Percentiles rank a stretch among this genome's conserved stretches.
Evolutionary conservation across 2,113 vertebrate genomes (phyloP).

Genomic region (Oriolus oriolus): DNA sequence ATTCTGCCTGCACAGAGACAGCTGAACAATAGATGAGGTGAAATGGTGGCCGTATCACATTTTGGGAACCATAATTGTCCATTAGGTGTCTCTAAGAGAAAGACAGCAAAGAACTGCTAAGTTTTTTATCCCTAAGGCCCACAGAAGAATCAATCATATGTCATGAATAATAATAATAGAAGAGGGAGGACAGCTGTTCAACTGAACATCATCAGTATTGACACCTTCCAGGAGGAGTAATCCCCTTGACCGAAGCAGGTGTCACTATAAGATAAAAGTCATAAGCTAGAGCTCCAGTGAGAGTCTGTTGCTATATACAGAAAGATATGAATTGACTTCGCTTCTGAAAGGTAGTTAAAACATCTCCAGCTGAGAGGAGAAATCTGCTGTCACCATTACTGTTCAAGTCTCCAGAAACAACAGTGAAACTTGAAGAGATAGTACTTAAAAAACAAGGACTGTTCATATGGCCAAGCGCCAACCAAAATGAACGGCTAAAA

Average conservation of each 20-base stretch:
- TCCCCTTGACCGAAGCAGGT: slow-evolving; percentile 23
- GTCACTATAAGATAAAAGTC: slow-evolving; percentile 33
- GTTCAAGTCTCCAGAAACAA: not conserved
- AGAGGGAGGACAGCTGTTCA: slow-evolving; percentile 14
- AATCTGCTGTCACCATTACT: not conserved
- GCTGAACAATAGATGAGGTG: not conserved
- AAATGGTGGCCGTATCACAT: not conserved
- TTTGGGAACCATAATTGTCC: slow-evolving; percentile 11
- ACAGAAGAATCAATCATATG: not conserved
- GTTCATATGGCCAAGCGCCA: not conserved
- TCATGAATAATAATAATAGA: slow-evolving; percentile 34
- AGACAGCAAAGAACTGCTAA: not conserved
- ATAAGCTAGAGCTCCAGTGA: not conserved
- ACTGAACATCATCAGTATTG: not conserved
- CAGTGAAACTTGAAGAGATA: not conserved
- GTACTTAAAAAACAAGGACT: not conserved
- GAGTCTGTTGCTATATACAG: not conserved
- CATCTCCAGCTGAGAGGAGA: not conserved
- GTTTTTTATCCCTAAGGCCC: not conserved
- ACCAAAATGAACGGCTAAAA: not conserved
- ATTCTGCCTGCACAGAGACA: not conserved
- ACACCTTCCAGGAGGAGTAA: slow-evolving; percentile 15
- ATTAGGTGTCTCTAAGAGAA: slow-evolving; percentile 11
- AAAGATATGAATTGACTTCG: not conserved
- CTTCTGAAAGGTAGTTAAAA: not conserved